Base-by-base conservation (phyloP, 2,797 vertebrate genomes). In the Alfaro cultratus region DNA sequence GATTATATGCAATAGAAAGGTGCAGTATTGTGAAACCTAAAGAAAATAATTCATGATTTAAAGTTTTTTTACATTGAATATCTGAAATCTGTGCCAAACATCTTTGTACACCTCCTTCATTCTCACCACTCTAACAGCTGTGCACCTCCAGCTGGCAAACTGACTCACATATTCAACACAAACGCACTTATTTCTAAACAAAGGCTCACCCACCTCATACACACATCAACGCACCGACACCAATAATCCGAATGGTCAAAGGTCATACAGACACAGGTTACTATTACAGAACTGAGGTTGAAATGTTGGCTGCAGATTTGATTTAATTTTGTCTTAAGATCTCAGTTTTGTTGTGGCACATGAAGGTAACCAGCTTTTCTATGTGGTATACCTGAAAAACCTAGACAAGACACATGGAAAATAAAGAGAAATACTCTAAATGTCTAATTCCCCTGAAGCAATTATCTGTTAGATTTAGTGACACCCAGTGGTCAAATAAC, bases 401-500 rank as follows among this genome's bases (percentile, higher is more conserved):
- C 4, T 11, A 45, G 68, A 71, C 21, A 68, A 12, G 36, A 68
- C 36, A 39, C 15, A 39, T 36, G 34, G 10, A 15, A 70, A 43
- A 70, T 12, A 6, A 36, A 21, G 21, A 70, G 36, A 11, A 39
- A 67, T 13, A 7, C 39, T 41, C 36, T 18, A 41, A 36, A 29
- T 23, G 16, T 57, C 23, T 16, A 10, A 21, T 62, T 7, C 5
- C 10, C n/a, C 34, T 26, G 8, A 34, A 76, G n/a, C 43, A 77
- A 13, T 51, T 9, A 15, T 62, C 1, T 53, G 5, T 51, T 7
- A 3, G 5, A 29, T 67, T 74, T 67, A 79, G 57, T 74, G 78
- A 67, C 78, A 79, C 57, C 60, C 45, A 26, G 45, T 79, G 78
- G 72, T 15, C 47, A 74, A 67, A 26, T 45, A 45, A 21, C 36